phyloP scores from a whole-genome alignment of 2,888 invertebrate species.

The Smittia aterrima region DNA sequence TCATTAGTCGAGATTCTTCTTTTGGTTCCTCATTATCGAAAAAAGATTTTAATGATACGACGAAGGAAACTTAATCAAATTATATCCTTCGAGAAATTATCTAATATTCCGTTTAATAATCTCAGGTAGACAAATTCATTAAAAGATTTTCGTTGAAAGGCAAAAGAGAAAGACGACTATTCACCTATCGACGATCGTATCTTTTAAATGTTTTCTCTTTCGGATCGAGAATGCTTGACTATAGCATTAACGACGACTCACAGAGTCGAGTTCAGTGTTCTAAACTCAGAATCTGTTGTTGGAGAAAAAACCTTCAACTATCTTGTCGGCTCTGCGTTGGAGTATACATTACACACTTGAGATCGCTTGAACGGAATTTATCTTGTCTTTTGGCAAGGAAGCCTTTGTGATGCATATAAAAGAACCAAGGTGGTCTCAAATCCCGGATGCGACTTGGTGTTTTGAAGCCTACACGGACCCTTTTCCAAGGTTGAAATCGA shows the following conservation, averaged over 20 bases:
- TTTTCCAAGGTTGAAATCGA: not conserved
- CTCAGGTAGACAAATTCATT: not conserved
- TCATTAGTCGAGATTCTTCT: not conserved
- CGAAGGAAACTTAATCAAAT: not conserved
- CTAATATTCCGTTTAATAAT: not conserved
- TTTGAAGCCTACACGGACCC: not conserved
- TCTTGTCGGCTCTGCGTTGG: too few relatives aligned
- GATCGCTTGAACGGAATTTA: not conserved
- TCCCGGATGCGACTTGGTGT: not conserved
- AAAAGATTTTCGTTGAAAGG: too few relatives aligned
- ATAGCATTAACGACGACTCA: too few relatives aligned
- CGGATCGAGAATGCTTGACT: too few relatives aligned
- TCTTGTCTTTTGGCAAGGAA: conserved; percentile 16
- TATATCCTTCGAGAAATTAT: not conserved
- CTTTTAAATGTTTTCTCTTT: too few relatives aligned
- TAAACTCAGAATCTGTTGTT: too few relatives aligned
- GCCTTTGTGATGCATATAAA: not conserved
- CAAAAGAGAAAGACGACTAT: too few relatives aligned
- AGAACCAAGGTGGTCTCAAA: conserved; percentile 18
- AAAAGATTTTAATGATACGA: conserved; percentile 10
- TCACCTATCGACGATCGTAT: too few relatives aligned
- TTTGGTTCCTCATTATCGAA: not conserved
- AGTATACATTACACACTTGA: too few relatives aligned
- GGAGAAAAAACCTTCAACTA: too few relatives aligned
- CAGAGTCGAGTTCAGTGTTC: too few relatives aligned